phyloP scores from a whole-genome alignment of 2,888 invertebrate genomes.

The Drosophila yooni region DNA sequence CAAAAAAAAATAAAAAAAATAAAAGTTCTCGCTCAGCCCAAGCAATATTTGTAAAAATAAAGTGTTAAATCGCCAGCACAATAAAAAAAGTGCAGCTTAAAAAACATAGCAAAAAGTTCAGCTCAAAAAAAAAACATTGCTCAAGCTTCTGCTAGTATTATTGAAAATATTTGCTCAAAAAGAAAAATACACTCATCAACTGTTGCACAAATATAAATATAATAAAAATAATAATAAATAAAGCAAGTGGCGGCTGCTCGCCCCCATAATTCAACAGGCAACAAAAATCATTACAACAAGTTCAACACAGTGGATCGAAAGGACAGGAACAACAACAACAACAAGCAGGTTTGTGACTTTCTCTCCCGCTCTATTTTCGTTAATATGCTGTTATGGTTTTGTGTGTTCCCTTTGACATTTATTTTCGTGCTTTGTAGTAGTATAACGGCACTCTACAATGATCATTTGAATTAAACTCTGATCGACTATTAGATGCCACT shows the following conservation, averaged over 20 bases:
- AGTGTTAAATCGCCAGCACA: conserved; percentile 19
- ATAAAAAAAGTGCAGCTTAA: conserved; percentile 12
- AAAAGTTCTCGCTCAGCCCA: conserved; percentile 26
- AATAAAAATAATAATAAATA: conserved; percentile 10
- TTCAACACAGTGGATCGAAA: conserved; percentile 26
- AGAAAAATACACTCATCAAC: conserved; percentile 7
- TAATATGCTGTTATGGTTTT: neutral
- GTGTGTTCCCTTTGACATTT: conserved; percentile 25
- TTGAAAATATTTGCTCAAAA: neutral
- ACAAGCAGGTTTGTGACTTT: conserved; percentile 48
- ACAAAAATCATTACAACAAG: conserved; percentile 2
- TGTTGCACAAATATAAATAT: conserved; percentile 10
- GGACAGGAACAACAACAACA: conserved; percentile 13
- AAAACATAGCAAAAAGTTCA: neutral
- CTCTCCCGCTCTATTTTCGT: conserved; percentile 1
- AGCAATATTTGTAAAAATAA: conserved; percentile 42
- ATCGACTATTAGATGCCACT: conserved; percentile 1
- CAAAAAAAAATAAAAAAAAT: conserved; percentile 29
- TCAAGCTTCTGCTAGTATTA: conserved; percentile 3
- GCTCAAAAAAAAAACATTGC: conserved; percentile 4
- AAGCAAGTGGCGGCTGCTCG: conserved; percentile 26
- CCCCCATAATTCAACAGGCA: neutral
- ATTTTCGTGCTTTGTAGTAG: conserved; percentile 38
- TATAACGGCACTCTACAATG: conserved; percentile 12
- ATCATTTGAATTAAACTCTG: neutral